Percentiles rank a stretch among this genome's conserved stretches.
These are phyloP conservation scores for Apotomis turbidana DNA, from an alignment of 2,888 invertebrate genomes.

Conservation along the genomic window DNA sequence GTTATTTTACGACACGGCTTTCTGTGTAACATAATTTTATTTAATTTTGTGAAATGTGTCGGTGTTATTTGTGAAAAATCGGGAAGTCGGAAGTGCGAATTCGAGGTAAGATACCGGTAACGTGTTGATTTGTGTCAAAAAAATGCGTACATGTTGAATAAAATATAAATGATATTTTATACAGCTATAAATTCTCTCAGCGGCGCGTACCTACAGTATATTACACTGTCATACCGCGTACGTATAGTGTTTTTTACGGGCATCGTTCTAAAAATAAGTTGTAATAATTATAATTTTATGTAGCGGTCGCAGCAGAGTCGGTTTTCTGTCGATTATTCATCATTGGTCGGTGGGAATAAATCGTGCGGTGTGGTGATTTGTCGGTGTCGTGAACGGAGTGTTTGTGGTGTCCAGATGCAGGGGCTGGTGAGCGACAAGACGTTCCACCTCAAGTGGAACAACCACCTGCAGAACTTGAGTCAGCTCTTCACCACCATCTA, in stretches of 20 bases:
- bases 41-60: constrained; percentile 83
- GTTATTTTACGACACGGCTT: constrained; percentile 85
- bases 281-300: constrained; percentile 85
- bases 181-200: constrained; percentile 80
- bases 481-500: constrained; percentile 88
- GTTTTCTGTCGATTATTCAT: constrained; percentile 79
- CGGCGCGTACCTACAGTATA: constrained; percentile 82
- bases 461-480: constrained; percentile 88
- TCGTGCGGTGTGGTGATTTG: constrained; percentile 70
- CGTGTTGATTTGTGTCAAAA: constrained; percentile 66
- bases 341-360: constrained; percentile 51
- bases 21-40: constrained; percentile 85
- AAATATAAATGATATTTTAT: constrained; percentile 77
- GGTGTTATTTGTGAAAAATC: constrained; percentile 82
- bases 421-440: constrained; percentile 86
- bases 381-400: constrained; percentile 64
- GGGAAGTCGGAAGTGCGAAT: constrained; percentile 76
- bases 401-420: constrained; percentile 82
- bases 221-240: constrained; percentile 83
- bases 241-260: constrained; percentile 85
- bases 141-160: constrained; percentile 63
- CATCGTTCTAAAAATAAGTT: constrained; percentile 85
- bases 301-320: constrained; percentile 80
- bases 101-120: constrained; percentile 75
- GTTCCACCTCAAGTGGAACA: constrained; percentile 89